Percentiles rank a stretch among this genome's conserved stretches.
Conservation (phyloP, 1,140 invertebrate genomes). For the Atta colombica region DNA sequence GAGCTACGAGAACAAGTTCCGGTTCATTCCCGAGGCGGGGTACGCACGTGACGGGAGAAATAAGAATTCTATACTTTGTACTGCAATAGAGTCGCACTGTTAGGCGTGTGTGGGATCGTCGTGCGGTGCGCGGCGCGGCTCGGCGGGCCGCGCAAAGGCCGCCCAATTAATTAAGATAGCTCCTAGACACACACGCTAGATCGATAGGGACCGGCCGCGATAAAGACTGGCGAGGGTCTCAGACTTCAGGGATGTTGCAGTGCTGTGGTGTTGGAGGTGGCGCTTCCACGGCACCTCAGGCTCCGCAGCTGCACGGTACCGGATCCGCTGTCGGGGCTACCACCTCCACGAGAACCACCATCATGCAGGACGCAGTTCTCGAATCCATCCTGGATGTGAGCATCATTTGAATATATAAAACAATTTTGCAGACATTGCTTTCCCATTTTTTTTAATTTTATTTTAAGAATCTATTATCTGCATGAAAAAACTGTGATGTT, state of each 20-base stretch:
- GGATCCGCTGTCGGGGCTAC: conserved; percentile 82
- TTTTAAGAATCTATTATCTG: not conserved
- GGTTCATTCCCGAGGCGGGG: conserved; percentile 30
- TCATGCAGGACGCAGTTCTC: conserved; percentile 85
- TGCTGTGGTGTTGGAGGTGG: conserved; percentile 87
- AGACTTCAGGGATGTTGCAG: conserved; percentile 82
- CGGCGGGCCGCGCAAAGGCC: conserved; percentile 68
- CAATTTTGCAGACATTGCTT: not conserved
- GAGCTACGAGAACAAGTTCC: conserved; percentile 40
- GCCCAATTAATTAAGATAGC: conserved; percentile 82
- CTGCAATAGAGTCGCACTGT: conserved; percentile 57
- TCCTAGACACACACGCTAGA: conserved; percentile 79
- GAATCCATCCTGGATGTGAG: conserved; percentile 86
- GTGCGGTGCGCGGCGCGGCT: conserved; percentile 64
- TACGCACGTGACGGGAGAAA: conserved; percentile 47
- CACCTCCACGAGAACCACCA: conserved; percentile 83
- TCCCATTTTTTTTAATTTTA: not conserved
- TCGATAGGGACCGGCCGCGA: conserved; percentile 78
- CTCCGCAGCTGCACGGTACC: conserved; percentile 84
- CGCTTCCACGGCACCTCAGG: conserved; percentile 85
- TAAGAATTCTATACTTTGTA: conserved; percentile 63
- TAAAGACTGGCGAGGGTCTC: conserved; percentile 76
- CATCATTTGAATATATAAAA: not conserved
- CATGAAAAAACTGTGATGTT: too few relatives aligned
- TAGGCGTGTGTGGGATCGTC: conserved; percentile 63